phyloP scores from a whole-genome alignment of 2,797 vertebrate genomes.

The Hydrolagus colliei region DNA sequence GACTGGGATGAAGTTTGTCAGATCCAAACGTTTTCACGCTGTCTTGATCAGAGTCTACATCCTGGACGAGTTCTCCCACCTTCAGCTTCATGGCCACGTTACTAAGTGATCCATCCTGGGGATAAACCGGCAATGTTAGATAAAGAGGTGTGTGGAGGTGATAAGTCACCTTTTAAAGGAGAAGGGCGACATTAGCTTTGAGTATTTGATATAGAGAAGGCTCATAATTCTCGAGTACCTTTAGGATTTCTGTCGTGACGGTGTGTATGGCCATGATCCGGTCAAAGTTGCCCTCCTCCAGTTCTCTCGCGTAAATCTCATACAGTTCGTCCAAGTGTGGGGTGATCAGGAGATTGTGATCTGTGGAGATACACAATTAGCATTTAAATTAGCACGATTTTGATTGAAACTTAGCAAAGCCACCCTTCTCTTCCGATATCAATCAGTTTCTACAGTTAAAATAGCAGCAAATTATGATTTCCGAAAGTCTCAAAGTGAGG shows the following conservation, averaged over 20 bases:
- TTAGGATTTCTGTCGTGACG: slow-evolving; percentile 57
- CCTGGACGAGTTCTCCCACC: slow-evolving; percentile 54
- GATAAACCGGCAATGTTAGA: background rate
- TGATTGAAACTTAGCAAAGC: no score
- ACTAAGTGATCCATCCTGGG: slow-evolving; percentile 70
- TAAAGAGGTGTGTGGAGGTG: no score
- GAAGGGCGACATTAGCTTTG: no score
- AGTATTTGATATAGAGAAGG: no score
- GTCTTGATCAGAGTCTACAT: slow-evolving; percentile 71
- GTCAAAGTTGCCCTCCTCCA: slow-evolving; percentile 69
- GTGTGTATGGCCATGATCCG: slow-evolving; percentile 63
- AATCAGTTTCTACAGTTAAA: no score
- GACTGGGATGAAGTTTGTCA: slow-evolving; percentile 48
- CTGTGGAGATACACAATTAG: slow-evolving; percentile 47
- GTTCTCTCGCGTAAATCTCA: slow-evolving; percentile 65
- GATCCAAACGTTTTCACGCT: slow-evolving; percentile 56
- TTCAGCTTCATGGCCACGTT: slow-evolving; percentile 53
- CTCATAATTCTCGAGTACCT: slow-evolving; percentile 51
- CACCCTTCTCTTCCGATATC: no score
- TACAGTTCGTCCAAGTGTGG: slow-evolving; percentile 73
- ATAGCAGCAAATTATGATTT: no score
- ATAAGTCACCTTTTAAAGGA: no score
- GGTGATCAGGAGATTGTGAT: slow-evolving; percentile 69
- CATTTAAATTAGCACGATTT: no score
- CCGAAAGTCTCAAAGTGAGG: no score